These are phyloP conservation scores for Idaea aversata DNA, from an alignment of 2,888 invertebrate genomes.

Conservation along the genomic window DNA sequence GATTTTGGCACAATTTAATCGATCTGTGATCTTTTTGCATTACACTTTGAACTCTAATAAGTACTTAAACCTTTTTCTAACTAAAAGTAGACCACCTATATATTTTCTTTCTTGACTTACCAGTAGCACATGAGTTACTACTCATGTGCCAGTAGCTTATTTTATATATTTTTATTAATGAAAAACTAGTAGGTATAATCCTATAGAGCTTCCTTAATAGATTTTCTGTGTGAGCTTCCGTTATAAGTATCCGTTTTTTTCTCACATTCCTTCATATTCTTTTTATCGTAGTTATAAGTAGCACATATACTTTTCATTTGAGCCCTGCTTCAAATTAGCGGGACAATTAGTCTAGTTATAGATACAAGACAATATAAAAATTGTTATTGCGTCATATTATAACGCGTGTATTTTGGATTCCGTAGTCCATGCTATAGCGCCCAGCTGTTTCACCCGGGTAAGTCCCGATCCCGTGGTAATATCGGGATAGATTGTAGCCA, in stretches of 20 bases:
- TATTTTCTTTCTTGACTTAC: not conserved
- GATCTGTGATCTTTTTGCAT: slow-evolving; percentile 61
- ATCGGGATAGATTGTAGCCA: too few species aligned
- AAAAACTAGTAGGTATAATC: not conserved
- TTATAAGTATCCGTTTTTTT: not conserved
- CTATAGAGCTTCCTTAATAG: not conserved
- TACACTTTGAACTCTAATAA: slow-evolving; percentile 9
- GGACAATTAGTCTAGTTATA: not conserved
- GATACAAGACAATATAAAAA: not conserved
- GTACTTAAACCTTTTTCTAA: slow-evolving; percentile 7
- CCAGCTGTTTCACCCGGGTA: too few species aligned
- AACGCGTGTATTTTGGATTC: not conserved
- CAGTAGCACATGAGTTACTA: too few species aligned
- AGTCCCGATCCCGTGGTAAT: too few species aligned
- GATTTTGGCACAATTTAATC: slow-evolving; percentile 56
- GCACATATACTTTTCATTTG: not conserved
- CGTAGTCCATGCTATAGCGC: not conserved
- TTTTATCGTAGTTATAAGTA: not conserved
- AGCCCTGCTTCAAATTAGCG: not conserved
- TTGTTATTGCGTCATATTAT: not conserved
- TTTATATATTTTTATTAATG: not conserved
- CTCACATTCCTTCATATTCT: not conserved
- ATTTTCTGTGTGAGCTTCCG: not conserved
- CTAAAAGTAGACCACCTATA: not conserved
- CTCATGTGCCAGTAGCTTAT: not conserved